Evolutionary conservation across 2,113 vertebrate species (phyloP).

Genomic region (Oncorhynchus keta): DNA sequence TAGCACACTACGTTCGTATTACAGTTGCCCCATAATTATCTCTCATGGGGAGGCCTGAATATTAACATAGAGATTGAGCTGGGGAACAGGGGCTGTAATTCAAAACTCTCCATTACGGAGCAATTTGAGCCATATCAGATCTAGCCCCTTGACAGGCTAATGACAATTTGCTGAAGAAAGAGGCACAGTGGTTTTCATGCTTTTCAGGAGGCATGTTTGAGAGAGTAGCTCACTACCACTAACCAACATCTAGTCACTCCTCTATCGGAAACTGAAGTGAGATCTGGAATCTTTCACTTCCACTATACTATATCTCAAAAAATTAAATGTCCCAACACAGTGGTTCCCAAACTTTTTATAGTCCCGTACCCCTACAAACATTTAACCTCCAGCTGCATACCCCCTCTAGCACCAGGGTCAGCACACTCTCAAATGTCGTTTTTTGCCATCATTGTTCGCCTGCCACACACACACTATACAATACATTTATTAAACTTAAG

Average conservation of each 20-base stretch:
- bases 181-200: constrained; percentile 5
- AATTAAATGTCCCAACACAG: too few species aligned
- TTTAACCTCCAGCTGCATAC: too few species aligned
- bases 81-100: constrained; percentile 11
- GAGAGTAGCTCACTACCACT: not conserved
- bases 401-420: too few species aligned
- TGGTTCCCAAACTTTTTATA: too few species aligned
- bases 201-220: constrained; percentile 10
- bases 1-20: constrained; percentile 54
- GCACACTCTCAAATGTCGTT: too few species aligned
- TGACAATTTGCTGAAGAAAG: constrained; percentile 10
- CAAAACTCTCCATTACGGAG: constrained; percentile 13
- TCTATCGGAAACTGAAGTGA: too few species aligned
- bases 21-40: constrained; percentile 61
- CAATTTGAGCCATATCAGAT: constrained; percentile 42
- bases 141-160: constrained; percentile 38
- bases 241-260: not conserved
- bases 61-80: constrained; percentile 50
- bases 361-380: too few species aligned
- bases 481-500: too few species aligned
- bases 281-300: too few species aligned
- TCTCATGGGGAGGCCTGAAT: constrained; percentile 27
- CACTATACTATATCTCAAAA: too few species aligned
- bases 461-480: too few species aligned
- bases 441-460: too few species aligned